phyloP scores from a whole-genome alignment of 2,797 vertebrate species.

The Mus spretus region DNA sequence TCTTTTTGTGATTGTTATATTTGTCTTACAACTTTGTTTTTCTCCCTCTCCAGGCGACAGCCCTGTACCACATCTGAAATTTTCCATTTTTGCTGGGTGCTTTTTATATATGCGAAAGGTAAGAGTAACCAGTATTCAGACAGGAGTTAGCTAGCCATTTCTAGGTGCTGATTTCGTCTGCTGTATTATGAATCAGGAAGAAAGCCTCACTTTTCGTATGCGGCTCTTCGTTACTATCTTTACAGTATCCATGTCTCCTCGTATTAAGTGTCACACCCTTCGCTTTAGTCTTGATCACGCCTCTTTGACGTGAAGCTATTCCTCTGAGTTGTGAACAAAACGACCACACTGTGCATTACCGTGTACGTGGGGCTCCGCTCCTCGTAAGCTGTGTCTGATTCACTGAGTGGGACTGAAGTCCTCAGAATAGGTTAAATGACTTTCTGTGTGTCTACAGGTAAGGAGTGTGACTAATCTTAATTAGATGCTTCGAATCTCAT shows the following conservation, averaged over 20 bases:
- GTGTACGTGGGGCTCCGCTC: not conserved
- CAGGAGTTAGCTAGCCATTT: constrained; percentile 38
- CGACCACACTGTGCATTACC: not conserved
- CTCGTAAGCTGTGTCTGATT: not conserved
- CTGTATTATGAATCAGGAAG: constrained; percentile 11
- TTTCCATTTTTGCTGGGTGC: constrained; percentile 98
- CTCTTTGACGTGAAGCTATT: not conserved
- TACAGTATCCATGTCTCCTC: not conserved
- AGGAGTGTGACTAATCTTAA: not conserved
- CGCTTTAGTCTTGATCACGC: not conserved
- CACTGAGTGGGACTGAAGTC: not conserved
- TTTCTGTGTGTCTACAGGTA: constrained; percentile 16
- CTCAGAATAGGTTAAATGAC: not conserved
- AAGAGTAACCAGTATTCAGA: constrained; percentile 74
- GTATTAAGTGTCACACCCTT: constrained; percentile 29
- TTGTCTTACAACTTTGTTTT: constrained; percentile 70
- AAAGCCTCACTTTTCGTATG: not conserved
- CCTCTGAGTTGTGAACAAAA: constrained; percentile 1
- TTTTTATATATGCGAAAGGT: constrained; percentile 98
- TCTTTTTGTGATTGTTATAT: constrained; percentile 54
- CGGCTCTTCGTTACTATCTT: not conserved
- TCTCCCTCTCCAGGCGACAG: constrained; percentile 91
- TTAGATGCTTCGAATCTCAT: constrained; percentile 6
- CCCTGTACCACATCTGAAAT: constrained; percentile 96
- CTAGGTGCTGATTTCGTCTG: not conserved